A percentile compares a stretch with the other conserved stretches of the same genome.
Conservation (phyloP, 2,113 vertebrate genomes). For the Melanerpes aurifrons region DNA sequence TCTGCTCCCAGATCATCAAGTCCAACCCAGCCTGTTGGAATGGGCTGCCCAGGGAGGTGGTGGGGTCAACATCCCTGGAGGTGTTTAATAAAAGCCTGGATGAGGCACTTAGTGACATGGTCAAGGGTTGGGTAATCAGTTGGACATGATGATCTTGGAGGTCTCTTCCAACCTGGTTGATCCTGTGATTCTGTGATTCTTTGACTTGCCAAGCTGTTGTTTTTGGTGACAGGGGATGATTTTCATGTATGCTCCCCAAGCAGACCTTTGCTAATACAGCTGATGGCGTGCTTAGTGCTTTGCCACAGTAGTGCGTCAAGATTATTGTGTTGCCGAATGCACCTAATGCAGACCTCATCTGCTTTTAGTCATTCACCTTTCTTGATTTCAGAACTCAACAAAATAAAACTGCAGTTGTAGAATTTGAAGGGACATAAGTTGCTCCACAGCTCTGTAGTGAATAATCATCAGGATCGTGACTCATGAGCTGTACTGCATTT, state of each 20-base stretch:
- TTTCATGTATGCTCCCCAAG: background rate
- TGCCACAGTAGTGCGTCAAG: background rate
- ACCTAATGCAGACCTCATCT: conserved; percentile 1
- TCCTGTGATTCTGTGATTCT: background rate
- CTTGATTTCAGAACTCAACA: conserved; percentile 32
- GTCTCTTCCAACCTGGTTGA: too few relatives aligned
- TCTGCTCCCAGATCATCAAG: too few relatives aligned
- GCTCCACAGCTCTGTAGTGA: background rate
- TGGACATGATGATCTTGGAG: too few relatives aligned
- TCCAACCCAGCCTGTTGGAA: too few relatives aligned
- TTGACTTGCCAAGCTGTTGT: conserved; percentile 24
- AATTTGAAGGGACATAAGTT: background rate
- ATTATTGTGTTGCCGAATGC: conserved; percentile 19
- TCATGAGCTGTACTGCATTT: conserved; percentile 24
- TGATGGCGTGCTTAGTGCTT: conserved; percentile 20
- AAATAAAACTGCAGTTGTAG: conserved; percentile 8
- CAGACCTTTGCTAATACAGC: background rate
- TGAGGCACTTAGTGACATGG: too few relatives aligned
- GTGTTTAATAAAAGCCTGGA: too few relatives aligned
- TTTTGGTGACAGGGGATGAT: background rate
- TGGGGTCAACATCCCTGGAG: too few relatives aligned
- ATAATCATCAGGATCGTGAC: conserved; percentile 25
- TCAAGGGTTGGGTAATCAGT: too few relatives aligned
- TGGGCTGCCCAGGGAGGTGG: too few relatives aligned
- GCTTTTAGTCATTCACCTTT: conserved; percentile 20